Conservation (phyloP, 2,888 invertebrate species). For the Sturmia bella region DNA sequence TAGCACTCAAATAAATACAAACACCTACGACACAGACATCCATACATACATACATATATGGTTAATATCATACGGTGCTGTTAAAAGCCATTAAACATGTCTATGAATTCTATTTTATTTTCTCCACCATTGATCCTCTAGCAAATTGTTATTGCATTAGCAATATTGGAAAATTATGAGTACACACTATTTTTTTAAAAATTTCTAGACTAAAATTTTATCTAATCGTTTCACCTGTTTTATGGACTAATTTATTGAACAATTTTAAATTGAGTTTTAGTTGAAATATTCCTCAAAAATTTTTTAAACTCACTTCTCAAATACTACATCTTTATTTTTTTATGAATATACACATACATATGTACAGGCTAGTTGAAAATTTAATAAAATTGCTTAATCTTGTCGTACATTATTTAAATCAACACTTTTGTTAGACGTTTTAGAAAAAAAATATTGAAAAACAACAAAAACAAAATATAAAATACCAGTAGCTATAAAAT, state of each 20-base stretch:
- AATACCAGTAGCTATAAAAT: slow-evolving; percentile 77
- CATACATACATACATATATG: neutral
- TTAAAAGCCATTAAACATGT: slow-evolving; percentile 47
- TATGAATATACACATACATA: no score
- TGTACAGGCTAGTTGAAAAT: neutral
- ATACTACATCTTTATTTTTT: no score
- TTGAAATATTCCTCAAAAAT: no score
- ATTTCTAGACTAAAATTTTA: slow-evolving; percentile 38
- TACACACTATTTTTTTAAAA: no score
- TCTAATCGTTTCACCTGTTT: slow-evolving; percentile 43
- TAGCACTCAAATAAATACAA: no score
- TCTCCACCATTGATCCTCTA: neutral
- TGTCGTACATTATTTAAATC: slow-evolving; percentile 35
- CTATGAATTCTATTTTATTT: slow-evolving; percentile 14
- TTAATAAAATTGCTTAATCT: slow-evolving; percentile 19
- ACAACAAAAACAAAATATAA: slow-evolving; percentile 77
- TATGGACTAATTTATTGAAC: no score
- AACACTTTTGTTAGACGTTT: slow-evolving; percentile 11
- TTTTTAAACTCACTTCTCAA: no score
- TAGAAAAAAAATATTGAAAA: slow-evolving; percentile 74
- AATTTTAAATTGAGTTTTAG: no score
- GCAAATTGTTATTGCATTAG: neutral
- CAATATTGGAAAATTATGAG: neutral
- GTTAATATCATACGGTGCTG: neutral
- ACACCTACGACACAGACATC: no score